A percentile compares a stretch with the other conserved stretches of the same genome.
Evolutionary conservation across 1,140 invertebrate genomes (phyloP).

Genomic region (Camponotus vicinus): DNA sequence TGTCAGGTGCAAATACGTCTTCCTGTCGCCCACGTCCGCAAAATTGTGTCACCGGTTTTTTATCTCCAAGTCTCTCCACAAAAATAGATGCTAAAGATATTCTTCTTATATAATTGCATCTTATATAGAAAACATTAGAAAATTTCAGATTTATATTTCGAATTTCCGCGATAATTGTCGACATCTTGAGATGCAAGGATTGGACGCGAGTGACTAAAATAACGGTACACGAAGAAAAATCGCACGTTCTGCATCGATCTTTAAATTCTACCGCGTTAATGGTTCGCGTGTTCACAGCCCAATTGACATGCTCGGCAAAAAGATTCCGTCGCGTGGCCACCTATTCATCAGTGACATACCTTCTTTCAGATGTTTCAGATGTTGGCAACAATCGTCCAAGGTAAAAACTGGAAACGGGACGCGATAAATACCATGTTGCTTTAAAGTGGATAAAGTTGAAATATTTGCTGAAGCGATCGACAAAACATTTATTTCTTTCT

Average conservation of each 20-base stretch:
- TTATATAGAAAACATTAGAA: not conserved
- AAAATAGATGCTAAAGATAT: too few species aligned
- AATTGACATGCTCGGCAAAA: slow-evolving; percentile 32
- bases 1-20: slow-evolving; percentile 50
- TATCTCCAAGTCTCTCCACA: not conserved
- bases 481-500: not conserved
- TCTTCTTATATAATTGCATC: not conserved
- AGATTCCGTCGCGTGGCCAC: not conserved
- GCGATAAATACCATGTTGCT: slow-evolving; percentile 26
- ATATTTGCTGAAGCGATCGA: slow-evolving; percentile 1
- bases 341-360: slow-evolving; percentile 48
- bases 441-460: not conserved
- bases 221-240: slow-evolving; percentile 69
- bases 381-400: not conserved
- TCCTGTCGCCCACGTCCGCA: not conserved
- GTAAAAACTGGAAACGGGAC: slow-evolving; percentile 19
- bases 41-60: not conserved
- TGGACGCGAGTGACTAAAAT: slow-evolving; percentile 36
- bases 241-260: slow-evolving; percentile 51
- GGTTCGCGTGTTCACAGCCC: slow-evolving; percentile 64
- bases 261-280: slow-evolving; percentile 66
- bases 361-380: not conserved
- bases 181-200: slow-evolving; percentile 15
- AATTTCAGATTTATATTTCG: not conserved
- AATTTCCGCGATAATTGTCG: not conserved